phyloP scores from a whole-genome alignment of 2,888 invertebrate genomes.

The Orthosia incerta region DNA sequence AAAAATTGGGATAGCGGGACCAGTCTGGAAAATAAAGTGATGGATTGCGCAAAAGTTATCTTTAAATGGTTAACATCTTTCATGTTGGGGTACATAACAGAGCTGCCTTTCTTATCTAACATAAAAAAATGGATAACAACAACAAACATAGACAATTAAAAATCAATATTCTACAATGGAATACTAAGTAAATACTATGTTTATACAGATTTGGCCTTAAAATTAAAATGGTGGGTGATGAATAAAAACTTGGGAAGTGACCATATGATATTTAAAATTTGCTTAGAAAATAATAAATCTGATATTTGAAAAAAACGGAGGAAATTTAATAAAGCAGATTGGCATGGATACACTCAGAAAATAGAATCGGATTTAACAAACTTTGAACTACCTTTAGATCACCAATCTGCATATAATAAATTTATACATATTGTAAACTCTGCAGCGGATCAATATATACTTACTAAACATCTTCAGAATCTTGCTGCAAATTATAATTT shows the following conservation, averaged over 20 bases:
- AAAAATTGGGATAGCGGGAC: background rate
- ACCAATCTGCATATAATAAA: background rate
- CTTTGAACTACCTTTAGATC: background rate
- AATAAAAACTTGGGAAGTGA: constrained; percentile 4
- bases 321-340: constrained; percentile 2
- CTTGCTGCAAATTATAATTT: no score
- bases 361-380: background rate
- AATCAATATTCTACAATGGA: constrained; percentile 3
- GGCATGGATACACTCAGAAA: background rate
- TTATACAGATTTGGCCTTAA: background rate
- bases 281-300: background rate
- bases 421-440: background rate
- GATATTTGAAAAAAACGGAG: background rate
- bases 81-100: background rate
- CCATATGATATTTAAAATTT: background rate
- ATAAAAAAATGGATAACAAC: constrained; percentile 3
- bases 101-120: background rate
- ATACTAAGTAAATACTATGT: background rate
- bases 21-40: constrained; percentile 2
- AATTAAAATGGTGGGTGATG: constrained; percentile 5
- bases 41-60: background rate
- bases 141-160: background rate
- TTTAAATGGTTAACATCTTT: background rate
- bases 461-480: no score
- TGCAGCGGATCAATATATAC: background rate